These are phyloP conservation scores for Hemistola chrysoprasaria DNA, from an alignment of 2,888 invertebrate species.

Conservation along the genomic window DNA sequence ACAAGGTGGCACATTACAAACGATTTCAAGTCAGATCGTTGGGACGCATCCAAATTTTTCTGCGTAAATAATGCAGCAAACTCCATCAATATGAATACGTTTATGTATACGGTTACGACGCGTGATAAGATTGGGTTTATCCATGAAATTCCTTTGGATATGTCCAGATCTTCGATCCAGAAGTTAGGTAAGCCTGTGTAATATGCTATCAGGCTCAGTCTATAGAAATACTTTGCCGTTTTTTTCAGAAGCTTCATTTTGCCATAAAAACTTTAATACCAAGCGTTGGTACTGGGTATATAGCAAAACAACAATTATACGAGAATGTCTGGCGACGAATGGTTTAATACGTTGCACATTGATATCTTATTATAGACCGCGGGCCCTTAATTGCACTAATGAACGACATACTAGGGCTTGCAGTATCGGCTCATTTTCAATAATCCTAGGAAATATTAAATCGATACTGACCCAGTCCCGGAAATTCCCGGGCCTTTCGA, in stretches of 20 bases:
- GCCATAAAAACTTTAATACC: no score
- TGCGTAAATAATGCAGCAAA: slow-evolving; percentile 40
- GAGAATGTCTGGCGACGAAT: no score
- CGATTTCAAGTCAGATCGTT: slow-evolving; percentile 37
- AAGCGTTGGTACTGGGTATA: no score
- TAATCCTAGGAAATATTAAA: no score
- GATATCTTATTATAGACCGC: no score
- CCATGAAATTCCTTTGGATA: slow-evolving; percentile 1
- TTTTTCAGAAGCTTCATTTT: slow-evolving; percentile 13
- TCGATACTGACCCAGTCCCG: no score
- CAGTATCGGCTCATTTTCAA: no score
- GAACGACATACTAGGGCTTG: no score
- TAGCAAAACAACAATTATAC: no score
- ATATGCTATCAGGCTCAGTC: slow-evolving; percentile 29
- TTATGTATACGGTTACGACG: slow-evolving; percentile 27
- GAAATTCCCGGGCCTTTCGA: no score
- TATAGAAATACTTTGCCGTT: slow-evolving; percentile 35
- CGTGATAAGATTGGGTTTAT: slow-evolving; percentile 25
- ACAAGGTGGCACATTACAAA: slow-evolving; percentile 42
- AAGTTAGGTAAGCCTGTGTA: slow-evolving; percentile 39
- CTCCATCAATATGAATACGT: slow-evolving; percentile 36
- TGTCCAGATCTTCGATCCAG: slow-evolving; percentile 38
- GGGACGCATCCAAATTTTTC: slow-evolving; percentile 34
- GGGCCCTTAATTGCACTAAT: no score
- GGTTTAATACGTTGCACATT: no score